A percentile compares a stretch with the other conserved stretches of the same genome.
Conservation (phyloP, 2,113 vertebrate species). For the Azemiops feae region DNA sequence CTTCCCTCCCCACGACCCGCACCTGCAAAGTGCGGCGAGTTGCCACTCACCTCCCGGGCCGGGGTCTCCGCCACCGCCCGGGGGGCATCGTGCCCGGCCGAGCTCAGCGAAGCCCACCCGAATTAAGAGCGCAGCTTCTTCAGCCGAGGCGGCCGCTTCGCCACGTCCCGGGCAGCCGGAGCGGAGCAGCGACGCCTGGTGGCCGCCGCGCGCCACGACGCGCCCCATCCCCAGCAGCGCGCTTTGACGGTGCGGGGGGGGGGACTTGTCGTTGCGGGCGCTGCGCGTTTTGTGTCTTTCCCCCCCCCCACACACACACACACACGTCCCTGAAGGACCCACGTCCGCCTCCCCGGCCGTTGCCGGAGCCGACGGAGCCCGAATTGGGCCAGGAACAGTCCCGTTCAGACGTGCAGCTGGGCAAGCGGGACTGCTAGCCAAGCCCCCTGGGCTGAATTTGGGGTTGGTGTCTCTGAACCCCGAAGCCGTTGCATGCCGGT, state of each 20-base stretch:
- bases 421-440: not conserved
- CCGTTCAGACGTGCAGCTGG: not conserved
- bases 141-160: constrained; percentile 22
- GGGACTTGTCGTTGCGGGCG: not conserved
- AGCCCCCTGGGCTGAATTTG: not conserved
- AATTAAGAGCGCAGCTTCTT: not conserved
- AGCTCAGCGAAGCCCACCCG: not conserved
- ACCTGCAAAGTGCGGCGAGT: not conserved
- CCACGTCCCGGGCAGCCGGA: not conserved
- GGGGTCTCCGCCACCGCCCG: constrained; percentile 1
- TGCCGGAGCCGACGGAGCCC: not conserved
- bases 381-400: not conserved
- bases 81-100: constrained; percentile 4
- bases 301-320: too few species aligned
- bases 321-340: too few species aligned
- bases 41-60: not conserved
- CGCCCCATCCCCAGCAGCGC: not conserved
- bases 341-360: not conserved
- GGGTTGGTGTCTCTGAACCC: not conserved
- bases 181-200: constrained; percentile 10
- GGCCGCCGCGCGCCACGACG: not conserved
- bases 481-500: not conserved
- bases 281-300: not conserved
- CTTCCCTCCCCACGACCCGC: not conserved
- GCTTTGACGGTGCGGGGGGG: too few species aligned